Conservation (phyloP, 1,140 invertebrate species). For the Brachionus rotundiformis region DNA sequence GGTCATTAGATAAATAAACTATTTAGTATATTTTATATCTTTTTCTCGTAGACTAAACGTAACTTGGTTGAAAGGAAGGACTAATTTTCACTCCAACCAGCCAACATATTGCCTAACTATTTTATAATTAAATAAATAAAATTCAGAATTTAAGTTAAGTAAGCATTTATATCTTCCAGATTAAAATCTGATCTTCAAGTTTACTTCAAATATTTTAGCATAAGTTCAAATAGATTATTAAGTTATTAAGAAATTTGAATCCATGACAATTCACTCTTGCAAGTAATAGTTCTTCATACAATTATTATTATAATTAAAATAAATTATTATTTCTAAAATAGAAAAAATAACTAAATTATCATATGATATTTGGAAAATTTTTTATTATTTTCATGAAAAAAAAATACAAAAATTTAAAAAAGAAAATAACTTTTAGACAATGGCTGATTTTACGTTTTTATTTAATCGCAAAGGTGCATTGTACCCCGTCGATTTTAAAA, state of each 20-base stretch:
- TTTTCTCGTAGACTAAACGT: too few relatives aligned
- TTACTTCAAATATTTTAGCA: not conserved
- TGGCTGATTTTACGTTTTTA: constrained; percentile 51
- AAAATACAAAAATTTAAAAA: not conserved
- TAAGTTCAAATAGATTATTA: not conserved
- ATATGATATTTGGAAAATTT: constrained; percentile 5
- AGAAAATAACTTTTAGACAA: not conserved
- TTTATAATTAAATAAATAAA: too few relatives aligned
- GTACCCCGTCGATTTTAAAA: constrained; percentile 42
- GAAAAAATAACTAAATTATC: not conserved
- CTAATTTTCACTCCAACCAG: too few relatives aligned
- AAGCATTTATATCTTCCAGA: not conserved
- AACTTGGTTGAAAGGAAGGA: too few relatives aligned
- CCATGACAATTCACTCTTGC: not conserved
- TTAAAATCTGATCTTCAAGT: not conserved
- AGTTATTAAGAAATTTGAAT: not conserved
- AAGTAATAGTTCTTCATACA: not conserved
- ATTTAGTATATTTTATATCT: too few relatives aligned
- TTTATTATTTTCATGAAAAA: not conserved
- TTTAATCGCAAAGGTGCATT: constrained; percentile 51
- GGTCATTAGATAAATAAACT: too few relatives aligned
- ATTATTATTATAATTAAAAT: constrained; percentile 4
- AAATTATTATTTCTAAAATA: not conserved
- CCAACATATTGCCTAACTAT: too few relatives aligned
- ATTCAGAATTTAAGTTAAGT: too few relatives aligned